A percentile compares a stretch with the other conserved stretches of the same genome.
Evolutionary conservation across 2,888 invertebrate genomes (phyloP).

Genomic region (Listrodromus nycthemerus): DNA sequence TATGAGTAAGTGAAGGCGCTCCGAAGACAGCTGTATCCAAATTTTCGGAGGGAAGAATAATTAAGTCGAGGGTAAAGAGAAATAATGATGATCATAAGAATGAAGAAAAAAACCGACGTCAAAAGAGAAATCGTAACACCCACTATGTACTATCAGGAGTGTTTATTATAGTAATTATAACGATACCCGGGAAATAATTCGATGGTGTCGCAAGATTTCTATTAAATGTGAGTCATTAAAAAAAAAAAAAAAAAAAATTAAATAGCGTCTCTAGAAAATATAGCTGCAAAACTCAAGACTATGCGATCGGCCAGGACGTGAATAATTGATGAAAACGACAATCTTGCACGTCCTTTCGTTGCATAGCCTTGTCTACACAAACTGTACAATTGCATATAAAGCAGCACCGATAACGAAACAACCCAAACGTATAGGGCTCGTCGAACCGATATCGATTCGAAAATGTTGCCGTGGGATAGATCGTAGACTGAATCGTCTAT

Average conservation of each 20-base stretch:
- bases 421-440: constrained; percentile 44
- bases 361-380: constrained; percentile 56
- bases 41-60: constrained; percentile 21
- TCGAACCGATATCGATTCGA: constrained; percentile 63
- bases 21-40: constrained; percentile 29
- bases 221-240: constrained; percentile 53
- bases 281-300: constrained; percentile 50
- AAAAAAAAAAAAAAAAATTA: constrained; percentile 55
- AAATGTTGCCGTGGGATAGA: constrained; percentile 58
- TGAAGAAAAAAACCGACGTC: constrained; percentile 11
- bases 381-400: constrained; percentile 65
- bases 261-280: constrained; percentile 56
- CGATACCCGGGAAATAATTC: constrained; percentile 45
- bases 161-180: constrained; percentile 56
- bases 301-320: constrained; percentile 10
- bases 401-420: constrained; percentile 63
- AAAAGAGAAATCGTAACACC: constrained; percentile 30
- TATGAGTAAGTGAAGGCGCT: constrained; percentile 18
- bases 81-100: constrained; percentile 30
- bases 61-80: constrained; percentile 10
- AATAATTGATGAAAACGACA: neutral
- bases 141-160: constrained; percentile 50
- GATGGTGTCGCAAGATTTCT: constrained; percentile 59
- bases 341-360: constrained; percentile 41
- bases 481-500: constrained; percentile 59